phyloP scores from a whole-genome alignment of 2,113 vertebrate species.

The Cariama cristata region DNA sequence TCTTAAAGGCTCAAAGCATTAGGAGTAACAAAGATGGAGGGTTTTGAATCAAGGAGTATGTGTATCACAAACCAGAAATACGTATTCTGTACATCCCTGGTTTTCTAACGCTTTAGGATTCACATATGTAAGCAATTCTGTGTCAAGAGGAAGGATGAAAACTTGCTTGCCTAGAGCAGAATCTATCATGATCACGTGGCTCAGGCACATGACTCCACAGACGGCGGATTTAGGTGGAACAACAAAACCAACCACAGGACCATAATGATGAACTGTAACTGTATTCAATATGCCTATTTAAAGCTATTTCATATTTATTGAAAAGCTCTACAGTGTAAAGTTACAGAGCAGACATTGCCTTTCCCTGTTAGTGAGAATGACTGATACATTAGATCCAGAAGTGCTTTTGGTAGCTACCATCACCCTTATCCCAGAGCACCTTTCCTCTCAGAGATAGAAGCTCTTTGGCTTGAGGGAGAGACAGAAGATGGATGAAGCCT shows the following conservation, averaged over 20 bases:
- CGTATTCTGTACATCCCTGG: background rate
- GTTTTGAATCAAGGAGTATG: background rate
- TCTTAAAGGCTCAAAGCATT: background rate
- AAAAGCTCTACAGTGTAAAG: background rate
- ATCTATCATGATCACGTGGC: background rate
- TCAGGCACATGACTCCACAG: background rate
- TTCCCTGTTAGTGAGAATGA: background rate
- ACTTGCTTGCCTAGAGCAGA: conserved; percentile 15
- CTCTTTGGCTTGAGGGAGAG: background rate
- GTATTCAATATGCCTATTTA: background rate
- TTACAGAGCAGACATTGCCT: background rate
- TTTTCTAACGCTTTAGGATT: background rate
- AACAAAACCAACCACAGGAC: background rate
- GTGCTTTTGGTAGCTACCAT: background rate
- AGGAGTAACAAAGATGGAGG: background rate
- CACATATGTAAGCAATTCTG: background rate
- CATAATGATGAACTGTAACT: background rate
- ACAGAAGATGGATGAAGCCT: background rate
- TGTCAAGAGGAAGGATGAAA: background rate
- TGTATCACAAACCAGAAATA: background rate
- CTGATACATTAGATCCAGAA: background rate
- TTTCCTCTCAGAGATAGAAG: background rate
- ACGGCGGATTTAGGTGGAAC: background rate
- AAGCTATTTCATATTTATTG: background rate
- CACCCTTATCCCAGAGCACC: background rate